phyloP scores from a whole-genome alignment of 92 coral and sea anemone genomes.

The Siderastrea siderea region DNA sequence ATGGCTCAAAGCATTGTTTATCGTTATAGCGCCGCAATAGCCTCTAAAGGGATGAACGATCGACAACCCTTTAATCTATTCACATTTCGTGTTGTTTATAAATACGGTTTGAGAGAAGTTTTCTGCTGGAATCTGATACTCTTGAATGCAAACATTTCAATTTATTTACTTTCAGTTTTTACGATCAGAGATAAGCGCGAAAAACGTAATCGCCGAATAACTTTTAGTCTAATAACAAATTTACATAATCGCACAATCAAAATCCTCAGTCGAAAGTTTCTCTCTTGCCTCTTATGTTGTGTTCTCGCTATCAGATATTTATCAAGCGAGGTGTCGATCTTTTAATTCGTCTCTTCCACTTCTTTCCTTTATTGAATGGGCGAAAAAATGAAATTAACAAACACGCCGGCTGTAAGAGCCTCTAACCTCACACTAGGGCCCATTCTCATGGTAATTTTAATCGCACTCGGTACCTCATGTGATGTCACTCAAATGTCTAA shows the following conservation, averaged over 20 bases:
- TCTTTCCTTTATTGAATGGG: constrained; percentile 5
- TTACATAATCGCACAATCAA: constrained; percentile 4
- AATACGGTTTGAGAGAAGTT: neutral
- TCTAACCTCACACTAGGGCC: neutral
- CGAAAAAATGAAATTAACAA: constrained; percentile 23
- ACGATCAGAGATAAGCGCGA: neutral
- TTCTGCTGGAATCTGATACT: neutral
- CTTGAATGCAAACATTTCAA: neutral
- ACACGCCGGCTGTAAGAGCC: constrained; percentile 1
- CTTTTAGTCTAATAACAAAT: neutral
- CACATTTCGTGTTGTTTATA: neutral
- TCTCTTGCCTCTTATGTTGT: neutral
- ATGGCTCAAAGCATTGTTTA: constrained; percentile 13
- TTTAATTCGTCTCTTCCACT: constrained; percentile 5
- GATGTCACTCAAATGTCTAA: constrained; percentile 30
- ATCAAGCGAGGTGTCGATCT: neutral
- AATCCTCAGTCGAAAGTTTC: neutral
- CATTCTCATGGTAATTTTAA: constrained; percentile 28
- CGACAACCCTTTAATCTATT: neutral
- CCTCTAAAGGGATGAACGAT: neutral
- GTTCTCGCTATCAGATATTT: neutral
- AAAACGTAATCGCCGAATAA: neutral
- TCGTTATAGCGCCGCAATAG: neutral
- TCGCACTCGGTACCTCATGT: neutral
- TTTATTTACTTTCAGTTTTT: neutral